These are phyloP conservation scores for Euleptes europaea DNA, from an alignment of 2,113 vertebrate genomes.

Conservation along the genomic window DNA sequence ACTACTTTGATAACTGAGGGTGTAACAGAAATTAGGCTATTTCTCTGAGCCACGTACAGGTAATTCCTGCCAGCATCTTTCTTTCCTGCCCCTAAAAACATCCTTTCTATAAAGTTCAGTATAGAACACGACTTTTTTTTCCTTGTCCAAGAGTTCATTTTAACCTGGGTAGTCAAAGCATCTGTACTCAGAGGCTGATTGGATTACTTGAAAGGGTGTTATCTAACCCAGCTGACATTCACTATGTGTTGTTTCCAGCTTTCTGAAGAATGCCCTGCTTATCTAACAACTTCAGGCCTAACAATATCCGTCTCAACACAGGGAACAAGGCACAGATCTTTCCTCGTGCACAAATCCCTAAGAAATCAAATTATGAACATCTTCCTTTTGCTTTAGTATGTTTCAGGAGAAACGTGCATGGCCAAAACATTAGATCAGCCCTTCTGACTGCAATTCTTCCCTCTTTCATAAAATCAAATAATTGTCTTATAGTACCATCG, in stretches of 20 bases:
- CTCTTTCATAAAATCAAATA: not conserved
- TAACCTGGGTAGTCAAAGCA: accelerated
- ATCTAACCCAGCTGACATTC: conserved; percentile 3
- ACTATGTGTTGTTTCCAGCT: not conserved
- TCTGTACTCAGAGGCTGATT: conserved; percentile 24
- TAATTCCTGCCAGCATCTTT: not conserved
- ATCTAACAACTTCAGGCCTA: conserved; percentile 21
- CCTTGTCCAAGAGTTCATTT: not conserved
- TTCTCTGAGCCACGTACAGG: conserved; percentile 5
- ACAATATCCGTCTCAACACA: not conserved
- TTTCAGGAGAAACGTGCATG: not conserved
- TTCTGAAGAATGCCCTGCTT: not conserved
- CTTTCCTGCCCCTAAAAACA: not conserved
- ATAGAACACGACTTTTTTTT: not conserved
- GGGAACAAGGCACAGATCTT: not conserved
- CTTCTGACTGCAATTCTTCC: not conserved
- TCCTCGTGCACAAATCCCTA: not conserved
- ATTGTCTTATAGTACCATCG: not conserved
- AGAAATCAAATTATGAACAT: not conserved
- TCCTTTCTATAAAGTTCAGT: accelerated
- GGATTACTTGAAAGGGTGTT: conserved; percentile 34
- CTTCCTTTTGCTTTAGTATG: conserved; percentile 19
- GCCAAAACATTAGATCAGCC: not conserved
- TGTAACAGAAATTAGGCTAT: not conserved
- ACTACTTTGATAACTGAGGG: not conserved